These are phyloP conservation scores for Gavialis gangeticus DNA, from an alignment of 2,113 vertebrate species.

Conservation along the genomic window DNA sequence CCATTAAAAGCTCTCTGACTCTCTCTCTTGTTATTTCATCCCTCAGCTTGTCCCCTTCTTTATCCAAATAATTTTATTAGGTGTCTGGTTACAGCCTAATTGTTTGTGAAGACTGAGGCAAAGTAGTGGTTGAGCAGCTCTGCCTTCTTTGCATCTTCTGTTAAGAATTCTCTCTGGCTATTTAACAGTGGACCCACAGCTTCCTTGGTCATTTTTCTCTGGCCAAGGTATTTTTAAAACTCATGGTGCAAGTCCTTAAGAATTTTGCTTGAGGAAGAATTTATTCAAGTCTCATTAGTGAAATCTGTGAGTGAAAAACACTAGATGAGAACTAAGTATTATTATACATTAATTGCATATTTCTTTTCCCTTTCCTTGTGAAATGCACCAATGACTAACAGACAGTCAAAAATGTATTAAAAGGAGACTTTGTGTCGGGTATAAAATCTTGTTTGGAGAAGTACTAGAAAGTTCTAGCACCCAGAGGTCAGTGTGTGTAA, in stretches of 20 bases:
- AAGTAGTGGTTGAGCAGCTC: too few relatives aligned
- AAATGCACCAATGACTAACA: not conserved
- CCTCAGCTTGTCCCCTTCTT: too few relatives aligned
- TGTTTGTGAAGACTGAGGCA: too few relatives aligned
- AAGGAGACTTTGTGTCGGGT: not conserved
- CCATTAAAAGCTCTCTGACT: too few relatives aligned
- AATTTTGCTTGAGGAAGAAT: not conserved
- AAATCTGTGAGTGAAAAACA: not conserved
- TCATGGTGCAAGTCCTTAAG: not conserved
- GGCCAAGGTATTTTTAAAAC: too few relatives aligned
- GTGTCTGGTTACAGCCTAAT: too few relatives aligned
- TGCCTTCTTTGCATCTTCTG: too few relatives aligned
- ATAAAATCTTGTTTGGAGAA: not conserved
- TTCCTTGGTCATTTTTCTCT: too few relatives aligned
- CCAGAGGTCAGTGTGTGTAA: not conserved
- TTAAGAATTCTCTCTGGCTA: too few relatives aligned
- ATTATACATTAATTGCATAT: not conserved
- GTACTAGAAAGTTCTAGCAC: not conserved
- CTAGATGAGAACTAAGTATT: not conserved
- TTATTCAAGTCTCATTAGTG: not conserved
- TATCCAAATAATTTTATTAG: too few relatives aligned
- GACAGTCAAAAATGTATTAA: not conserved
- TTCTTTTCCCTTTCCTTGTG: not conserved
- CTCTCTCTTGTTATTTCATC: too few relatives aligned
- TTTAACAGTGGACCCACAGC: too few relatives aligned